Percentiles rank a stretch among this genome's conserved stretches.
Conservation (phyloP, 2,888 invertebrate genomes). For the Drosophila niveifrons region DNA sequence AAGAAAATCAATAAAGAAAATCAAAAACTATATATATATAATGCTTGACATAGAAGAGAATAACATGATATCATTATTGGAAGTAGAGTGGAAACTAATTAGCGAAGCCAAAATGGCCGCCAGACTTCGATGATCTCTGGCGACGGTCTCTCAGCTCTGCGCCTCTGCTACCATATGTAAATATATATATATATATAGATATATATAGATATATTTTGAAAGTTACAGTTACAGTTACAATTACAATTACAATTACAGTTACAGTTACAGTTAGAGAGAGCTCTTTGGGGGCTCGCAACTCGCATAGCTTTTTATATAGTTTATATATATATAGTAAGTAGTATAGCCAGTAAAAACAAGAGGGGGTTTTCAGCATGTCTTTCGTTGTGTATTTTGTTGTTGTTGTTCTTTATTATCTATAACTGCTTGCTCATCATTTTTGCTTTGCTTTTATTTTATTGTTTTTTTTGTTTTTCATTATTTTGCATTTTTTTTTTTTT, state of each 20-base stretch:
- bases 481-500: slow-evolving; percentile 31
- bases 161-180: slow-evolving; percentile 32
- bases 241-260: slow-evolving; percentile 15
- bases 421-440: slow-evolving; percentile 42
- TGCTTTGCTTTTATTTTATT: slow-evolving; percentile 11
- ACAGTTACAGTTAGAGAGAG: slow-evolving; percentile 14
- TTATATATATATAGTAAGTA: background rate
- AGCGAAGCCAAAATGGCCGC: slow-evolving; percentile 40
- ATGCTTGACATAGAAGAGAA: background rate
- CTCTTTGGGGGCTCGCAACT: slow-evolving; percentile 20
- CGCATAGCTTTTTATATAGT: slow-evolving; percentile 38
- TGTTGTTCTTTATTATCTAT: slow-evolving; percentile 65
- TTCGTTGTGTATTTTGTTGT: slow-evolving; percentile 70
- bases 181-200: background rate
- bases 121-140: slow-evolving; percentile 27
- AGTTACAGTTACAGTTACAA: slow-evolving; percentile 21
- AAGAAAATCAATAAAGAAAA: slow-evolving; percentile 9
- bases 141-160: slow-evolving; percentile 46
- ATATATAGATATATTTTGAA: background rate
- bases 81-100: slow-evolving; percentile 49
- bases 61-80: slow-evolving; percentile 25
- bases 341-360: slow-evolving; percentile 68
- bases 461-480: slow-evolving; percentile 19
- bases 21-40: slow-evolving; percentile 13
- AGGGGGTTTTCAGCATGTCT: slow-evolving; percentile 79